Conservation (phyloP, 2,888 invertebrate genomes). For the Fragum whitleyi region DNA sequence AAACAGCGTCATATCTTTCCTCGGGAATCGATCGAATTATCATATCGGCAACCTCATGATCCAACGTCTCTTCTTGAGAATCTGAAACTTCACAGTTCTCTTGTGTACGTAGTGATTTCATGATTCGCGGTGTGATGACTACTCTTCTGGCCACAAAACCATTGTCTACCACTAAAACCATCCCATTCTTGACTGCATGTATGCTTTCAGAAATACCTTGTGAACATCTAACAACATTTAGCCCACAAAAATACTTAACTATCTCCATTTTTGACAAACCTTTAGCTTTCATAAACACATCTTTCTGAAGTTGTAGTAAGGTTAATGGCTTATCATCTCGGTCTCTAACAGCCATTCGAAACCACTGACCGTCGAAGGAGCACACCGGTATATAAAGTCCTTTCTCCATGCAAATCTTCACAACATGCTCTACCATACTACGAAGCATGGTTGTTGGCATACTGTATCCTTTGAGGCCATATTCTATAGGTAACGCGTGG, state of each 20-base stretch:
- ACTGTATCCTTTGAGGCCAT: slow-evolving; percentile 48
- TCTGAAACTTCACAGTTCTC: not conserved
- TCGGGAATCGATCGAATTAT: not conserved
- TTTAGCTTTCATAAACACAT: slow-evolving; percentile 35
- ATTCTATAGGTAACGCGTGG: slow-evolving; percentile 33
- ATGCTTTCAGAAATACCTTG: not conserved
- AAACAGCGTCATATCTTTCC: not conserved
- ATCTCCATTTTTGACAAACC: slow-evolving; percentile 26
- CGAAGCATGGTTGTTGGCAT: slow-evolving; percentile 24
- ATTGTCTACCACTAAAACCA: not conserved
- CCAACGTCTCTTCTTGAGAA: not conserved
- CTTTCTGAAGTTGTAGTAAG: slow-evolving; percentile 38
- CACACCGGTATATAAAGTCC: slow-evolving; percentile 31
- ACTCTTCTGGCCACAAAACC: not conserved
- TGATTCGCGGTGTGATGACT: not conserved
- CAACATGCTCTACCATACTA: slow-evolving; percentile 24
- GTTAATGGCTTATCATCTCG: slow-evolving; percentile 35
- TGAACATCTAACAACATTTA: not conserved
- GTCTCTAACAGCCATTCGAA: slow-evolving; percentile 20
- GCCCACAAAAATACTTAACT: not conserved
- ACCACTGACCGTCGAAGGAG: slow-evolving; percentile 51
- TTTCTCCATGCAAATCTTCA: slow-evolving; percentile 24
- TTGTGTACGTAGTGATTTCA: not conserved
- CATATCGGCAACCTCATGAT: not conserved
- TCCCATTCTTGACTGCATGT: not conserved